Percentiles rank a stretch among this genome's conserved stretches.
Conservation (phyloP, 2,797 vertebrate species). For the Echiichthys vipera region DNA sequence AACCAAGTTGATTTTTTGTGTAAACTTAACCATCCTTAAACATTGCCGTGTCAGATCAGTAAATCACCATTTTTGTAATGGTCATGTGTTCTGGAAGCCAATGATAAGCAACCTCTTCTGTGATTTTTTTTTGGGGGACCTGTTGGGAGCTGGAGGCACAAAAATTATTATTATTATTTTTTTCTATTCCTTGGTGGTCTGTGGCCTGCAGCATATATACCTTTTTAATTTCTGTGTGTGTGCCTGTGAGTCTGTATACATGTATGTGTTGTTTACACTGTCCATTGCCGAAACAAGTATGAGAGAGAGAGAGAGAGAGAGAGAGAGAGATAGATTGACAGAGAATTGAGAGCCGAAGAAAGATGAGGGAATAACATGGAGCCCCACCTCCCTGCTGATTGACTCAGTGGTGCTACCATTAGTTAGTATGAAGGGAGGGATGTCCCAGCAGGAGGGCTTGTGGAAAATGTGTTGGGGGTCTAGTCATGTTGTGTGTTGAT, state of each 20-base stretch:
- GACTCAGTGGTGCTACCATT: slow-evolving; percentile 39
- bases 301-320: not conserved
- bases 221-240: not conserved
- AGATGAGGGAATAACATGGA: slow-evolving; percentile 24
- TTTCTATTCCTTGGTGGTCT: not conserved
- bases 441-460: slow-evolving; percentile 38
- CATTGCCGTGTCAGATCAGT: not conserved
- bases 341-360: not conserved
- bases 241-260: not conserved
- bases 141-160: not conserved
- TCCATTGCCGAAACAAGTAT: not conserved
- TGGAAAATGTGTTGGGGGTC: slow-evolving; percentile 1
- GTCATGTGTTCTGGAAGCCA: not conserved
- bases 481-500: not conserved
- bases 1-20: not conserved
- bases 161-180: not conserved
- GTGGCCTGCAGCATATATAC: not conserved
- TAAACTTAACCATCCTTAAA: not conserved
- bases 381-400: slow-evolving; percentile 20
- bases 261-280: not conserved
- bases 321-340: not conserved
- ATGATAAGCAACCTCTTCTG: not conserved
- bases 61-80: not conserved
- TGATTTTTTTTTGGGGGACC: not conserved
- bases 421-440: slow-evolving; percentile 23